These are phyloP conservation scores for Bradypus variegatus DNA, from an alignment of 2,797 vertebrate species.

Conservation along the genomic window DNA sequence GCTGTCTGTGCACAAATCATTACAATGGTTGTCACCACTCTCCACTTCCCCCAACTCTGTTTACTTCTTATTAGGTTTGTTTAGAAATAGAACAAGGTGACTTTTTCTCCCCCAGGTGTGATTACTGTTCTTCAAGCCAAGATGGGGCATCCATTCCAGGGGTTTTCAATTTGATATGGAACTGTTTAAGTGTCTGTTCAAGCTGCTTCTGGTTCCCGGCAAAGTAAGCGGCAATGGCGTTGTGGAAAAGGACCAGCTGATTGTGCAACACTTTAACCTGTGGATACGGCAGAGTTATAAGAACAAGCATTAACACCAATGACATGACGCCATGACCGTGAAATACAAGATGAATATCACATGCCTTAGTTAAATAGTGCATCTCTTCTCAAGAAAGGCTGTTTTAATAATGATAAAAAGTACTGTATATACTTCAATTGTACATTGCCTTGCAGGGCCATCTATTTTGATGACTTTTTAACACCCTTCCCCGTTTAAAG, in stretches of 20 bases:
- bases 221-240: constrained; percentile 95
- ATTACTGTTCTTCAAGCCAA: constrained; percentile 96
- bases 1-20: constrained; percentile 72
- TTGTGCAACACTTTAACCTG: constrained; percentile 99
- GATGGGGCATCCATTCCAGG: constrained; percentile 93
- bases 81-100: constrained; percentile 49
- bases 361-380: not conserved
- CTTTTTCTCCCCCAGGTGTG: constrained; percentile 30
- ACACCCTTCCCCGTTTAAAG: not conserved
- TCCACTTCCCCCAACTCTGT: constrained; percentile 43
- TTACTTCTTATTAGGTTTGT: constrained; percentile 63
- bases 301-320: constrained; percentile 1
- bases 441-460: not conserved
- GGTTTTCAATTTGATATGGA: constrained; percentile 99
- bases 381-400: not conserved
- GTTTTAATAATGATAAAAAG: not conserved
- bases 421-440: not conserved
- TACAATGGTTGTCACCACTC: constrained; percentile 51
- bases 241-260: constrained; percentile 98
- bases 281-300: constrained; percentile 49
- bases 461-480: not conserved
- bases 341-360: not conserved
- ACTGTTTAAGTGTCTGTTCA: constrained; percentile 97
- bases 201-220: constrained; percentile 98
- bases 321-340: constrained; percentile 8